phyloP scores from a whole-genome alignment of 2,797 vertebrate genomes.

The Choloepus didactylus region DNA sequence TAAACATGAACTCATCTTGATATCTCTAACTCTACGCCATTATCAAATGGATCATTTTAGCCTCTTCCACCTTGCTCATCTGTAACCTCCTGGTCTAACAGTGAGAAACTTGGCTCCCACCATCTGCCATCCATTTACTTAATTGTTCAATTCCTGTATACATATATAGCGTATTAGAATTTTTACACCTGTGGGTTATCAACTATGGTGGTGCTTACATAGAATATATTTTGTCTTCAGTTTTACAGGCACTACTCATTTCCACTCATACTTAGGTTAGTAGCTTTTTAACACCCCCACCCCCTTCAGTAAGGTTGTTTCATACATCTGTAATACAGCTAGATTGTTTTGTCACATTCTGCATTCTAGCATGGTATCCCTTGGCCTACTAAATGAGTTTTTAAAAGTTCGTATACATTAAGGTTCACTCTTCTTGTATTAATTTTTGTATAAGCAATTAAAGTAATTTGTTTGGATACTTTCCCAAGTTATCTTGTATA shows the following conservation, averaged over 20 bases:
- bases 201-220: not conserved
- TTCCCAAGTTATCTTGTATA: not conserved
- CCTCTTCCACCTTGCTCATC: not conserved
- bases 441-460: not conserved
- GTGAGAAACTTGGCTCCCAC: not conserved
- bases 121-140: not conserved
- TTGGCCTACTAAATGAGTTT: not conserved
- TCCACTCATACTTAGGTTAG: not conserved
- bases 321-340: not conserved
- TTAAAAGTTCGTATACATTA: not conserved
- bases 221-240: not conserved
- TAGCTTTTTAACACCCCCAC: too few relatives aligned
- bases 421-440: not conserved
- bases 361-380: not conserved
- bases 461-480: not conserved
- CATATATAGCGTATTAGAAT: not conserved
- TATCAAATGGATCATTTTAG: not conserved
- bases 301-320: not conserved
- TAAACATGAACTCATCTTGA: not conserved
- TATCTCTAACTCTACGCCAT: not conserved
- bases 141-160: not conserved
- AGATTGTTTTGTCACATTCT: not conserved
- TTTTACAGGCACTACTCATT: not conserved
- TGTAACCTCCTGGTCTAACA: not conserved
- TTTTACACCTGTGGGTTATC: not conserved